Evolutionary conservation across 2,797 vertebrate genomes (phyloP).

Genomic region (Threskiornis aethiopicus): DNA sequence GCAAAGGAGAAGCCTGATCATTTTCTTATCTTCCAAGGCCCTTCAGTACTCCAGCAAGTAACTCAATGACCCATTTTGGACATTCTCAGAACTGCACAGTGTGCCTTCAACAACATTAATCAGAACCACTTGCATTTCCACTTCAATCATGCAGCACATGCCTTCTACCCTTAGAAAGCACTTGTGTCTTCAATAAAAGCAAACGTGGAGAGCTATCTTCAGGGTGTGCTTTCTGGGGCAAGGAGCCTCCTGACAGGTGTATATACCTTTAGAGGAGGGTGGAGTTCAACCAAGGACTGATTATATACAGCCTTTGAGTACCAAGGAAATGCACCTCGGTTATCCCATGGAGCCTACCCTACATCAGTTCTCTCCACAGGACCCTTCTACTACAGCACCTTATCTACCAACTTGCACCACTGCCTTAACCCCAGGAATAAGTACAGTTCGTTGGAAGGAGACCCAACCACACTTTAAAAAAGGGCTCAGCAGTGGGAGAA

Average conservation of each 20-base stretch:
- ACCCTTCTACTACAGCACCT: not conserved
- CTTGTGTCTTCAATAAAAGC: not conserved
- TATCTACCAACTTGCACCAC: not conserved
- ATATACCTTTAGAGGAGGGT: not conserved
- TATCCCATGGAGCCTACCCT: not conserved
- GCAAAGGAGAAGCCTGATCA: rapidly evolving
- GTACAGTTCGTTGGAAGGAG: not conserved
- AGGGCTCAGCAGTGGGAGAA: not conserved
- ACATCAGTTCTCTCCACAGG: not conserved
- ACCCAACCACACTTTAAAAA: not conserved
- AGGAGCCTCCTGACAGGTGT: not conserved
- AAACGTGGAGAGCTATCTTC: not conserved
- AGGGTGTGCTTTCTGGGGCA: not conserved
- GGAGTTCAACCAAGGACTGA: not conserved
- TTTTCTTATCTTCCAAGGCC: rapidly evolving
- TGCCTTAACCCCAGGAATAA: not conserved
- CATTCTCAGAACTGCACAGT: not conserved
- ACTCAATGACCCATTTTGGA: not conserved
- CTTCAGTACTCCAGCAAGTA: not conserved
- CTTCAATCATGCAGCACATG: not conserved
- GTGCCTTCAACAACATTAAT: not conserved
- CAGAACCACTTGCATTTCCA: not conserved
- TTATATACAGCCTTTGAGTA: not conserved
- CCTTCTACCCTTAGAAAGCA: not conserved
- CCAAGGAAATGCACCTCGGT: not conserved